phyloP scores from a whole-genome alignment of 2,888 invertebrate genomes.

The Tetramorium bicarinatum region DNA sequence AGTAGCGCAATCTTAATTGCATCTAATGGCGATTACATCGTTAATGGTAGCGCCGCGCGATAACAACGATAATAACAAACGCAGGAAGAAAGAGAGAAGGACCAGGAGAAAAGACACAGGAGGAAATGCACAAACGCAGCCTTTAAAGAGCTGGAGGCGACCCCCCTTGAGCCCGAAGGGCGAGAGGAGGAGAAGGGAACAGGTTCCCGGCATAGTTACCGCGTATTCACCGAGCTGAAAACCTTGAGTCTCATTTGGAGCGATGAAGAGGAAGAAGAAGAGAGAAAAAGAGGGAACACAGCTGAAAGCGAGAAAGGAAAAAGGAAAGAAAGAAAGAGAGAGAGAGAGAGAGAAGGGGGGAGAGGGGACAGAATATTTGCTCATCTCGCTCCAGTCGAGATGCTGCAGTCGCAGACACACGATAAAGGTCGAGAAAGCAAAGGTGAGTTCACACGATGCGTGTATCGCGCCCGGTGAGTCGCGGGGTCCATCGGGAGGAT shows the following conservation, averaged over 20 bases:
- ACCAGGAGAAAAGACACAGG: conserved; percentile 41
- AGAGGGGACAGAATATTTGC: conserved; percentile 48
- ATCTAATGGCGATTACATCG: conserved; percentile 27
- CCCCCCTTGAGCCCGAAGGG: conserved; percentile 63
- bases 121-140: conserved; percentile 67
- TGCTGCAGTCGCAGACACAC: conserved; percentile 62
- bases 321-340: neutral
- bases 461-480: conserved; percentile 18
- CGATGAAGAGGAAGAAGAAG: conserved; percentile 29
- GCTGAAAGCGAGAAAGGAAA: neutral
- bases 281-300: conserved; percentile 25
- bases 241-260: conserved; percentile 76
- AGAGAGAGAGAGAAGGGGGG: neutral
- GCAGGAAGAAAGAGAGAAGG: conserved; percentile 51
- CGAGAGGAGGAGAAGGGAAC: conserved; percentile 78
- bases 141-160: conserved; percentile 76
- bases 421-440: conserved; percentile 65
- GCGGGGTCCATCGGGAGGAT: neutral
- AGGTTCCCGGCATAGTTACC: conserved; percentile 85
- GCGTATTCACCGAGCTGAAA: conserved; percentile 85
- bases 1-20: conserved; percentile 48
- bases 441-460: conserved; percentile 56
- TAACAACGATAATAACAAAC: conserved; percentile 55
- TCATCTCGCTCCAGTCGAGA: conserved; percentile 52
- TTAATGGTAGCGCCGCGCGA: conserved; percentile 59